A percentile compares a stretch with the other conserved stretches of the same genome.
Conservation (phyloP, 37 sponge, comb jelly and placozoan genomes). For the Cladorhizidae sp. region DNA sequence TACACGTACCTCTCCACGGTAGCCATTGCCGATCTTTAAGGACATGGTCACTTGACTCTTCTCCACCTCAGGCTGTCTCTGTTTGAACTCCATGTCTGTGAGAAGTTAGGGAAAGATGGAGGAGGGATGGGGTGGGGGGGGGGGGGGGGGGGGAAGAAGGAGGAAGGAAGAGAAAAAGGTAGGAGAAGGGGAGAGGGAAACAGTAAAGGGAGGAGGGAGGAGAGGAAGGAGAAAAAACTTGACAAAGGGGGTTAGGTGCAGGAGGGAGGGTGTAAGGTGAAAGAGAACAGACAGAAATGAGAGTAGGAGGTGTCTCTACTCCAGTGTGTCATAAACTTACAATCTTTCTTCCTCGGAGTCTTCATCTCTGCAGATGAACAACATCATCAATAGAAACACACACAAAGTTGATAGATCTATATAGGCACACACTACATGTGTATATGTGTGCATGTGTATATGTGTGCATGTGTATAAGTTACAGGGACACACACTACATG, state of each 20-base stretch:
- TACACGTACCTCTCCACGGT: conserved; percentile 60
- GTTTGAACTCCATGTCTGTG: conserved; percentile 77
- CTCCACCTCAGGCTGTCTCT: conserved; percentile 74
- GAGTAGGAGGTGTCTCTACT: neutral
- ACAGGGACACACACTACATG: no score
- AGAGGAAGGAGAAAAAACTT: neutral
- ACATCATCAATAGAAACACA: neutral
- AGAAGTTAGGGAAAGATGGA: neutral
- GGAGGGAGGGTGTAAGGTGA: no score
- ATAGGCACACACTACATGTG: neutral
- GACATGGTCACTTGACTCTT: conserved; percentile 66
- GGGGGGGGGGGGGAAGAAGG: no score
- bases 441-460: neutral
- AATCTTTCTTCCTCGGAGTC: conserved; percentile 38
- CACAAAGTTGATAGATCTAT: neutral
- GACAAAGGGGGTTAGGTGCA: neutral
- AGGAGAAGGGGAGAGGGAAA: neutral
- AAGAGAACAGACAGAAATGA: no score
- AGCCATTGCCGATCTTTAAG: conserved; percentile 57
- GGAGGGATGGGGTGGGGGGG: neutral
- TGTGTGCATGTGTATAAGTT: neutral
- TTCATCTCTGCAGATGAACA: conserved; percentile 13
- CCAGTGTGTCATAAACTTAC: conserved; percentile 23
- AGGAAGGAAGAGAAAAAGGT: no score
- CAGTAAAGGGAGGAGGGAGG: neutral